Evolutionary conservation across 2,797 vertebrate genomes (phyloP).

Genomic region (Miichthys miiuy): DNA sequence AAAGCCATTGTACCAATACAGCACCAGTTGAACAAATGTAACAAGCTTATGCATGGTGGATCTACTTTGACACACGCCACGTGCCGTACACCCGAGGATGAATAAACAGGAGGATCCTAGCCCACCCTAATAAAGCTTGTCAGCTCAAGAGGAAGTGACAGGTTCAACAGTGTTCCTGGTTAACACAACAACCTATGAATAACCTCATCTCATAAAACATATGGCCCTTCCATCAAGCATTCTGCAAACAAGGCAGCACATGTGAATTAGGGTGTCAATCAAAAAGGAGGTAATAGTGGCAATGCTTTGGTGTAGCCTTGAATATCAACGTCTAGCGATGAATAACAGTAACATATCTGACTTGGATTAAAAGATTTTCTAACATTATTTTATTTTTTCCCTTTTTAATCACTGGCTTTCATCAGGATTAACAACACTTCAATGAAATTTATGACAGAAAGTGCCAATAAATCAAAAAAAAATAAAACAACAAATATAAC

Average conservation of each 20-base stretch:
- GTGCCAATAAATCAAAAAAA: slow-evolving; percentile 3
- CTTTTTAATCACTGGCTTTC: background rate
- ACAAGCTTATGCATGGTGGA: slow-evolving; percentile 69
- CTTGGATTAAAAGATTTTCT: background rate
- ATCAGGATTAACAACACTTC: background rate
- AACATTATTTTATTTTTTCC: background rate
- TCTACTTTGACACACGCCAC: slow-evolving; percentile 56
- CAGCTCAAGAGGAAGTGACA: slow-evolving; percentile 75
- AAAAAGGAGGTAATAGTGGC: slow-evolving; percentile 19
- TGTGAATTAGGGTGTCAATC: slow-evolving; percentile 70
- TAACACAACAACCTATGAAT: slow-evolving; percentile 76
- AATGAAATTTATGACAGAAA: background rate
- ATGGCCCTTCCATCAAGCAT: slow-evolving; percentile 67
- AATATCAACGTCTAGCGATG: slow-evolving; percentile 9
- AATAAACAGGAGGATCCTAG: slow-evolving; percentile 59
- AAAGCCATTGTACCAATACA: slow-evolving; percentile 71
- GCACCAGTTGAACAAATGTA: slow-evolving; percentile 63
- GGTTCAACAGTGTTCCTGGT: slow-evolving; percentile 73
- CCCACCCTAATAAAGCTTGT: slow-evolving; percentile 68
- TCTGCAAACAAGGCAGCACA: slow-evolving; percentile 54
- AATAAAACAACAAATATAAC: background rate
- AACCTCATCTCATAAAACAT: slow-evolving; percentile 73
- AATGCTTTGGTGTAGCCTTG: slow-evolving; percentile 17
- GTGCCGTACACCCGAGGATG: slow-evolving; percentile 41
- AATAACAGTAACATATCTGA: background rate